Evolutionary conservation across 2,888 invertebrate genomes (phyloP).

Genomic region (Yponomeuta evonymella): DNA sequence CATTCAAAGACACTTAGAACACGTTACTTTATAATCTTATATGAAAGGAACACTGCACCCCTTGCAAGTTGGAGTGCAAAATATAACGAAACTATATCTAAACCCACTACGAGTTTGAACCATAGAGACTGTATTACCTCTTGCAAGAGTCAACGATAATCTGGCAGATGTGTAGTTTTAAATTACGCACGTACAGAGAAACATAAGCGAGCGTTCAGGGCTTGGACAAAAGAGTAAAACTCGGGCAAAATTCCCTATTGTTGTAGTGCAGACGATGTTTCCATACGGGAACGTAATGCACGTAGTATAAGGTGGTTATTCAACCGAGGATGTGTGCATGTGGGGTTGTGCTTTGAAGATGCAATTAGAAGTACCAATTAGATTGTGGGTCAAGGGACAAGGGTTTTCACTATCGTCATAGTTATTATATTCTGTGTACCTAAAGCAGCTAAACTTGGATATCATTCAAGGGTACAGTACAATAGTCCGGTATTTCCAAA

Average conservation of each 20-base stretch:
- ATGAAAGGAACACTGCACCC: not conserved
- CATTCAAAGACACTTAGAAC: conserved; percentile 6
- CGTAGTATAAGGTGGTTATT: not conserved
- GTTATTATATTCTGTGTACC: not conserved
- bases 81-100: not conserved
- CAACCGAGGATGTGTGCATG: not conserved
- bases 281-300: conserved; percentile 6
- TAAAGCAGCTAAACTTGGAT: not conserved
- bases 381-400: not conserved
- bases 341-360: not conserved
- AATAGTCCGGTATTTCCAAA: not conserved
- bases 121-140: not conserved
- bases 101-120: not conserved
- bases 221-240: conserved; percentile 33
- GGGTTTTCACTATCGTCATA: not conserved
- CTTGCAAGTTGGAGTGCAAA: not conserved
- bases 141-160: not conserved
- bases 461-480: not conserved
- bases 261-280: conserved; percentile 5
- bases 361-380: too few relatives aligned
- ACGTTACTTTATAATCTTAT: conserved; percentile 1
- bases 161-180: conserved; percentile 28
- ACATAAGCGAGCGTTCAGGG: conserved; percentile 32
- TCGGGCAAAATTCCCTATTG: conserved; percentile 25
- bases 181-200: conserved; percentile 38